These are phyloP conservation scores for Pristionchus exspectatus DNA, from an alignment of 2,888 invertebrate genomes.

Conservation along the genomic window DNA sequence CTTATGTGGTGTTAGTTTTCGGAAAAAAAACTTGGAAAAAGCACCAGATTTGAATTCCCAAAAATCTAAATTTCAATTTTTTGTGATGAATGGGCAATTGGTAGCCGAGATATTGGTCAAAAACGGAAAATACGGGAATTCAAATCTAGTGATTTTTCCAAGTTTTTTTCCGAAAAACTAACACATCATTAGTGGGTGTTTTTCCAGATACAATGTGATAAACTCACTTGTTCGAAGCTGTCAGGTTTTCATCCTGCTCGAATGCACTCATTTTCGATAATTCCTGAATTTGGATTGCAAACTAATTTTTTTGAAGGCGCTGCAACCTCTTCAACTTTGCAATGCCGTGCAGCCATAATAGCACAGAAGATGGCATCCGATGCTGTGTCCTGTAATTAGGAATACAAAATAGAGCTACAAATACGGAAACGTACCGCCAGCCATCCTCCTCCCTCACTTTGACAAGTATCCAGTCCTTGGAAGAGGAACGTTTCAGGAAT, in stretches of 20 bases:
- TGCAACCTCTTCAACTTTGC: conserved; percentile 87
- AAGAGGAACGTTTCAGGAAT: conserved; percentile 56
- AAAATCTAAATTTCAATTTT: no score
- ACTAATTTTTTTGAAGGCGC: no score
- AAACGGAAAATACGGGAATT: no score
- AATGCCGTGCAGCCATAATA: conserved; percentile 91
- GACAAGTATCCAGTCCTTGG: not conserved
- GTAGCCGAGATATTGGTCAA: no score
- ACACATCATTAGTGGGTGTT: no score
- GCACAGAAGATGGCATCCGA: conserved; percentile 94
- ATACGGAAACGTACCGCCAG: conserved; percentile 50
- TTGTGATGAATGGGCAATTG: no score
- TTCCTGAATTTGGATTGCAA: not conserved
- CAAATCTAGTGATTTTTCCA: no score
- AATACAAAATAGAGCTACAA: not conserved
- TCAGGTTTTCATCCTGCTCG: not conserved
- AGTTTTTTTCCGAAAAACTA: no score
- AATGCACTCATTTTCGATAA: not conserved
- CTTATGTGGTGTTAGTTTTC: not conserved
- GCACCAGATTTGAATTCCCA: no score
- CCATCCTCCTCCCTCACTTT: conserved; percentile 58
- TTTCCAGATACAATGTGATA: no score
- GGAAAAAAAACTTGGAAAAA: no score
- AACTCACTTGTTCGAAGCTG: not conserved
- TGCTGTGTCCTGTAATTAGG: conserved; percentile 84